Evolutionary conservation across 1,140 invertebrate species (phyloP), one percentile per base, ranked within the genome.

Genomic region (Zaprionus tsacasi): DNA sequence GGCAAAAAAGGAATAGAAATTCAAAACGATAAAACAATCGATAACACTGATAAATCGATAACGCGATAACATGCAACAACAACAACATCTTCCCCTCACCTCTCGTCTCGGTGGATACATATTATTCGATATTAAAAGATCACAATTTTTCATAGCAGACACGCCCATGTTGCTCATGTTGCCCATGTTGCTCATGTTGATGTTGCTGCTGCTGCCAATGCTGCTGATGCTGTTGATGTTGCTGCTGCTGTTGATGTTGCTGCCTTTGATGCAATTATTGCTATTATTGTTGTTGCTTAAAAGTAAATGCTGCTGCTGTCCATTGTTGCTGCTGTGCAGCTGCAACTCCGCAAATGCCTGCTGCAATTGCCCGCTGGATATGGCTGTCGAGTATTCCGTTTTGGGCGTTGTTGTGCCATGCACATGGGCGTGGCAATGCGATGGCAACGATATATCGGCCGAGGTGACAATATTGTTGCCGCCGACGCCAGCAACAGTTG

Each of bases 21-120:
- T 0, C 3, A 13, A 35, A 30, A 30, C 21, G 27, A 30, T 5
- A 30, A 30, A 30, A 3, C 38, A 12, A 25, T 11, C 10, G 35
- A 35, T 35, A 35, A 36, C 12, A 12, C 50, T 58, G 1, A 4
- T 30, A n/a, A 57, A 17, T 40, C 43, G n/a, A 40, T 36, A 56
- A 68, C 4, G 2, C 52, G 27, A n/a, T 21, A 33, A 59, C 35
- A 33, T 60, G 43, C 58, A 60, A 48, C 58, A 48, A 58, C 35
- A 38, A 38, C 56, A 40, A 61, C 45, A 52, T n/a, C 45, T 15
- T 6, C 3, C n/a, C 11, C 72, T 90, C 65, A 92, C 91, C 91
- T 92, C 91, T 86, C 91, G 78, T 91, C 86, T 91, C 85, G 91
- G 92, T 88, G 92, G 91, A 85, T 92, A 91, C 61, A 91, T 74